A percentile compares a stretch with the other conserved stretches of the same genome.
These are phyloP conservation scores for Thelaira solivaga DNA, from an alignment of 2,888 invertebrate species.

Conservation along the genomic window DNA sequence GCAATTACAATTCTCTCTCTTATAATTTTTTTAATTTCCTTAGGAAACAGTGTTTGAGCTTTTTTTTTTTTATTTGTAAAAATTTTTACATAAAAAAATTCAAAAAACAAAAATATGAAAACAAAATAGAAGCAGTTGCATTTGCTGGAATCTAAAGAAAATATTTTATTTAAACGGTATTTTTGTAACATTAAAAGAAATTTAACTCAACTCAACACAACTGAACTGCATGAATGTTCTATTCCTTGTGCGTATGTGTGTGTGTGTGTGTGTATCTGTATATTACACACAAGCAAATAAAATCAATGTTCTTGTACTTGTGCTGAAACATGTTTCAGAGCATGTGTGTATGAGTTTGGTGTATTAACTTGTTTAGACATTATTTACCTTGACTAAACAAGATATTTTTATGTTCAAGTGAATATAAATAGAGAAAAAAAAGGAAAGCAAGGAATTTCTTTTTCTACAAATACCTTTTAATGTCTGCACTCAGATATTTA, in stretches of 20 bases:
- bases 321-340: not conserved
- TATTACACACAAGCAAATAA: not conserved
- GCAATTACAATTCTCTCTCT: no score
- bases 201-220: constrained; percentile 21
- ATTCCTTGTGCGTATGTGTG: not conserved
- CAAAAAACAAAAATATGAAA: constrained; percentile 22
- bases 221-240: constrained; percentile 35
- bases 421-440: constrained; percentile 23
- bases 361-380: constrained; percentile 59
- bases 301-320: not conserved
- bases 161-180: constrained; percentile 46
- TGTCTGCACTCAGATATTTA: not conserved
- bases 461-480: constrained; percentile 18
- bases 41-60: no score
- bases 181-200: constrained; percentile 47
- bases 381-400: constrained; percentile 60
- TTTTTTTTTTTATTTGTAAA: no score
- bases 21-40: no score
- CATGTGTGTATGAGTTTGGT: constrained; percentile 29
- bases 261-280: not conserved
- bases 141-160: constrained; percentile 34
- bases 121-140: no score
- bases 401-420: constrained; percentile 24
- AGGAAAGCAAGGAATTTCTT: constrained; percentile 46
- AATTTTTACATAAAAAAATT: not conserved